These are phyloP conservation scores for Hormaphis cornu DNA, from an alignment of 1,140 invertebrate genomes.

Conservation along the genomic window DNA sequence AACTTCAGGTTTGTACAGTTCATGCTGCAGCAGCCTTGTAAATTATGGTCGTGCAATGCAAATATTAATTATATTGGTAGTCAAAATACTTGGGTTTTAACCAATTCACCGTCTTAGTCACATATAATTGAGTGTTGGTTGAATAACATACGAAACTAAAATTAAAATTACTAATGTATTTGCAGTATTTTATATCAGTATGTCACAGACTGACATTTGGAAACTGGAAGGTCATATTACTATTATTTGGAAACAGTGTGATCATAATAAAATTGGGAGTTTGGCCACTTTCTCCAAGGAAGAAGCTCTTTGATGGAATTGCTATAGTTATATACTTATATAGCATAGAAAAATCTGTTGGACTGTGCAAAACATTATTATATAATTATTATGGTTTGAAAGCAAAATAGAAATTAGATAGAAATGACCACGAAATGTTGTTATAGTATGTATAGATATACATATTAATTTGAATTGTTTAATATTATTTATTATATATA, in stretches of 20 bases:
- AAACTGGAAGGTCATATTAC: slow-evolving; percentile 6
- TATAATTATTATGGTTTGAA: neutral
- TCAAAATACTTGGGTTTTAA: slow-evolving; percentile 13
- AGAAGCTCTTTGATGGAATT: neutral
- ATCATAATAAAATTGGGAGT: too few species aligned
- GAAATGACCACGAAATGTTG: neutral
- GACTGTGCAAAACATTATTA: slow-evolving; percentile 16
- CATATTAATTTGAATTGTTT: slow-evolving; percentile 1
- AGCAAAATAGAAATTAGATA: slow-evolving; percentile 4
- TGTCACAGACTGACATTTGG: neutral
- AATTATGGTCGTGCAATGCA: too few species aligned
- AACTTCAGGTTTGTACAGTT: too few species aligned
- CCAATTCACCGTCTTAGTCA: neutral
- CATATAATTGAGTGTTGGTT: neutral
- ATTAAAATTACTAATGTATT: too few species aligned
- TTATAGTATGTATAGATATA: too few species aligned
- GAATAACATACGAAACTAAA: neutral
- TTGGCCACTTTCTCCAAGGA: slow-evolving; percentile 4
- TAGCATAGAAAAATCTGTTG: neutral
- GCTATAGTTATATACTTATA: too few species aligned
- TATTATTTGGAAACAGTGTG: too few species aligned
- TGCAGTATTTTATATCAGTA: neutral
- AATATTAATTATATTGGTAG: neutral
- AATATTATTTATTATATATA: too few species aligned
- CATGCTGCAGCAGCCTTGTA: too few species aligned